Conservation (phyloP, 2,888 invertebrate species). For the Steinernema scapterisci region DNA sequence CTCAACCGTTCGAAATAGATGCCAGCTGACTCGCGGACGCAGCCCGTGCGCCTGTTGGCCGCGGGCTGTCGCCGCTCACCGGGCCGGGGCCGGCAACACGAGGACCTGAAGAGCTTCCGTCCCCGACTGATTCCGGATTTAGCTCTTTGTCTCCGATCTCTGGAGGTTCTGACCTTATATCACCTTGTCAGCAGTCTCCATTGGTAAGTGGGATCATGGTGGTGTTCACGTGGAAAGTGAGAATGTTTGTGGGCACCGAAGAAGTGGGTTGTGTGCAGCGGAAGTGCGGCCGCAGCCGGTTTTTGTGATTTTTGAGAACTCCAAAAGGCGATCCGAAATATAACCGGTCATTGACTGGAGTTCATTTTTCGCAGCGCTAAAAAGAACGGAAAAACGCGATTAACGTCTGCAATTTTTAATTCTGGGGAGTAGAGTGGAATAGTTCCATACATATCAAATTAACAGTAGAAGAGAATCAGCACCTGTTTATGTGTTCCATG, state of each 20-base stretch:
- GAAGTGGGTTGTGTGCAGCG: background rate
- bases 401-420: no score
- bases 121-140: constrained; percentile 6
- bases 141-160: constrained; percentile 26
- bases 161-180: constrained; percentile 13
- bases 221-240: background rate
- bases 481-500: background rate
- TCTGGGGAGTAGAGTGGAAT: no score
- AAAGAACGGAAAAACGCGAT: background rate
- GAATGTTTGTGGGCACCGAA: background rate
- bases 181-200: constrained; percentile 26
- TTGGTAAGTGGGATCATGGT: background rate
- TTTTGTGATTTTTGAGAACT: background rate
- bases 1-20: constrained; percentile 21
- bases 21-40: constrained; percentile 33
- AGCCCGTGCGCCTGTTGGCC: constrained; percentile 11
- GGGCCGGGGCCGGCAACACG: constrained; percentile 30
- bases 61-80: constrained; percentile 26
- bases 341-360: constrained; percentile 2
- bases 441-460: no score
- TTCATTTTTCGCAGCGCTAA: background rate
- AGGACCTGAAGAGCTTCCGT: constrained; percentile 30
- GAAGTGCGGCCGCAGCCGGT: background rate
- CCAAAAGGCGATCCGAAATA: background rate
- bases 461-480: no score